phyloP scores from a whole-genome alignment of 1,140 invertebrate genomes.

The Trinorchestia longiramus region DNA sequence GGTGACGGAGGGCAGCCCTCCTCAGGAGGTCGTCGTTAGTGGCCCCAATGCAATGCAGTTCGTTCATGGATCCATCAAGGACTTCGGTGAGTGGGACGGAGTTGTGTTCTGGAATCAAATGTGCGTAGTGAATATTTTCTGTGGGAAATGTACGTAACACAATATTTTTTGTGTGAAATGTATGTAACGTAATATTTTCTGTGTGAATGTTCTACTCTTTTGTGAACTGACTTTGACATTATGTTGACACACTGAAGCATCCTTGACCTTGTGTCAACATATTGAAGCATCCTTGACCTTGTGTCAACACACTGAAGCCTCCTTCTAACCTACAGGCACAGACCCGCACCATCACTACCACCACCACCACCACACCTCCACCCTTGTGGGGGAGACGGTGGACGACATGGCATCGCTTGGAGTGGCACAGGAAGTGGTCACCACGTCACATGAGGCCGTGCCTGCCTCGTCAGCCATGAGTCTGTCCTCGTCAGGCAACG shows the following conservation, averaged over 20 bases:
- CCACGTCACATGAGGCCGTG: neutral
- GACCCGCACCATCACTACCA: neutral
- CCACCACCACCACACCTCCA: neutral
- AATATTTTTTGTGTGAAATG: too few species aligned
- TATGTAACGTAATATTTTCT: too few species aligned
- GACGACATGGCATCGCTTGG: neutral
- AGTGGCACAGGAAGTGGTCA: conserved; percentile 13
- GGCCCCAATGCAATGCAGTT: neutral
- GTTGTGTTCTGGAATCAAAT: too few species aligned
- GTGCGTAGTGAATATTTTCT: too few species aligned
- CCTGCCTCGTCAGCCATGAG: neutral
- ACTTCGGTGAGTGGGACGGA: too few species aligned
- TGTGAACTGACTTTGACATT: too few species aligned
- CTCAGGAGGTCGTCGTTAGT: neutral
- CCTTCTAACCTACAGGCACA: neutral
- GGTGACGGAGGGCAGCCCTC: neutral
- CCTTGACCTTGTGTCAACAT: too few species aligned
- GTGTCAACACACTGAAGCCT: neutral
- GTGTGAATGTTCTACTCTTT: too few species aligned
- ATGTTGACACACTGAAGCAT: too few species aligned
- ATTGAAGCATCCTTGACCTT: neutral
- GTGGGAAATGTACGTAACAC: too few species aligned
- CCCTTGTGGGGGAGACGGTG: neutral
- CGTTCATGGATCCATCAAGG: neutral
- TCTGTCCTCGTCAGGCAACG: neutral